Conservation (phyloP, 2,797 vertebrate species). For the Neopelma chrysocephalum region DNA sequence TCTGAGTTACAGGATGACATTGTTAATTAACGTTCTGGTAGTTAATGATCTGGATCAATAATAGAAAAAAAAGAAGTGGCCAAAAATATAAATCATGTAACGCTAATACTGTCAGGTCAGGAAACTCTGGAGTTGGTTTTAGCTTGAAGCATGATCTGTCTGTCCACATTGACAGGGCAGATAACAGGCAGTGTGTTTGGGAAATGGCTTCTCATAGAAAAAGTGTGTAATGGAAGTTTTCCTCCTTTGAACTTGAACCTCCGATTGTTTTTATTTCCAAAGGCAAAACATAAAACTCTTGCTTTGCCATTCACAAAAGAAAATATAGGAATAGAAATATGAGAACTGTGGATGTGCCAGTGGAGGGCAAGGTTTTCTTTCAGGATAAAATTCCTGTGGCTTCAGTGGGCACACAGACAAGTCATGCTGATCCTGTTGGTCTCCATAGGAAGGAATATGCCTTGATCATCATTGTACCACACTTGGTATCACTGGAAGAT, state of each 20-base stretch:
- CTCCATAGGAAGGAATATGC: background rate
- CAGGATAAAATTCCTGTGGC: background rate
- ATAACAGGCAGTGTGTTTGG: background rate
- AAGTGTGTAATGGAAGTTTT: background rate
- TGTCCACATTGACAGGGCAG: background rate
- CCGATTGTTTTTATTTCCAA: background rate
- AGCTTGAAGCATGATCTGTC: background rate
- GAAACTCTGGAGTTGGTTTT: background rate
- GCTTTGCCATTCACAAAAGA: background rate
- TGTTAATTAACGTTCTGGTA: background rate
- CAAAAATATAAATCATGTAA: background rate
- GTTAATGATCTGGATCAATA: background rate
- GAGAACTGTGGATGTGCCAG: background rate
- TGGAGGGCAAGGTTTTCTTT: background rate
- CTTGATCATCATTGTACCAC: fast-evolving
- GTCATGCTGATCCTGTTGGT: background rate
- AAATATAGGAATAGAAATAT: background rate
- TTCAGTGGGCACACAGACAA: background rate
- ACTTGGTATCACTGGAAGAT: background rate
- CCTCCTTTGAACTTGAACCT: background rate
- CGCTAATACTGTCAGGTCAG: background rate
- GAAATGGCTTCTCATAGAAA: background rate
- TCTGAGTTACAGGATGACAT: background rate
- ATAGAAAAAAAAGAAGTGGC: background rate
- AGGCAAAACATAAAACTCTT: background rate